Evolutionary conservation across 2,113 vertebrate species (phyloP).

Genomic region (Festucalex cinctus): DNA sequence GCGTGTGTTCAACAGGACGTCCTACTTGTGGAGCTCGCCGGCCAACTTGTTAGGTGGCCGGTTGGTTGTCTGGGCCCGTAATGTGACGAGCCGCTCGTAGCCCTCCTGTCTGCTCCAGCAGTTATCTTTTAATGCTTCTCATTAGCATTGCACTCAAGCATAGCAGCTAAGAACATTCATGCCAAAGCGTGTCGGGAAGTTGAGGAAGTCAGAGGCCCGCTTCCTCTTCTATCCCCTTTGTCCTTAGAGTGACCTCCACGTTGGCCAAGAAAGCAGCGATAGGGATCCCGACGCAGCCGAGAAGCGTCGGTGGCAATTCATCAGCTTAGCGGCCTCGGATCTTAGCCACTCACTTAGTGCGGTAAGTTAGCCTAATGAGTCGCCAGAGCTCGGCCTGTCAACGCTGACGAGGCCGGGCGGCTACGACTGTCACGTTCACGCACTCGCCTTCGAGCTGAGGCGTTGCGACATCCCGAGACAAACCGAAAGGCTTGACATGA

Average conservation of each 20-base stretch:
- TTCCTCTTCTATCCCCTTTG: slow-evolving; percentile 14
- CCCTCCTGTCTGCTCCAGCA: slow-evolving; percentile 42
- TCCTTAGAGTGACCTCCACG: slow-evolving; percentile 9
- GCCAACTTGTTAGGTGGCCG: slow-evolving; percentile 41
- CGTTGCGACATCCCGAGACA: slow-evolving; percentile 60
- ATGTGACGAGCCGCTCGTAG: slow-evolving; percentile 43
- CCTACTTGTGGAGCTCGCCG: slow-evolving; percentile 37
- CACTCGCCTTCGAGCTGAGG: slow-evolving; percentile 57
- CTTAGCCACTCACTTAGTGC: slow-evolving; percentile 60
- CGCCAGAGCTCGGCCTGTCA: slow-evolving; percentile 58
- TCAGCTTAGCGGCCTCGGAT: slow-evolving; percentile 50
- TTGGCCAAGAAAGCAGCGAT: slow-evolving; percentile 38
- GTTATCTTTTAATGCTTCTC: slow-evolving; percentile 39
- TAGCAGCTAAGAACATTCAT: slow-evolving; percentile 24
- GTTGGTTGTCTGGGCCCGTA: slow-evolving; percentile 26
- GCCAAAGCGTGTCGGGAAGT: neutral
- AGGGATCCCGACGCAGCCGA: slow-evolving; percentile 37
- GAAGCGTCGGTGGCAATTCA: slow-evolving; percentile 48
- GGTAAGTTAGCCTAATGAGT: slow-evolving; percentile 57
- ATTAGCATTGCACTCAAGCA: slow-evolving; percentile 45
- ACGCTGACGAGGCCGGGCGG: slow-evolving; percentile 46
- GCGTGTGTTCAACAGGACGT: slow-evolving; percentile 42
- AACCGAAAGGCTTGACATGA: slow-evolving; percentile 60
- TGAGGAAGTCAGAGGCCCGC: neutral
- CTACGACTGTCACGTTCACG: slow-evolving; percentile 63